phyloP scores from a whole-genome alignment of 2,113 vertebrate genomes.

The Gallinago media region DNA sequence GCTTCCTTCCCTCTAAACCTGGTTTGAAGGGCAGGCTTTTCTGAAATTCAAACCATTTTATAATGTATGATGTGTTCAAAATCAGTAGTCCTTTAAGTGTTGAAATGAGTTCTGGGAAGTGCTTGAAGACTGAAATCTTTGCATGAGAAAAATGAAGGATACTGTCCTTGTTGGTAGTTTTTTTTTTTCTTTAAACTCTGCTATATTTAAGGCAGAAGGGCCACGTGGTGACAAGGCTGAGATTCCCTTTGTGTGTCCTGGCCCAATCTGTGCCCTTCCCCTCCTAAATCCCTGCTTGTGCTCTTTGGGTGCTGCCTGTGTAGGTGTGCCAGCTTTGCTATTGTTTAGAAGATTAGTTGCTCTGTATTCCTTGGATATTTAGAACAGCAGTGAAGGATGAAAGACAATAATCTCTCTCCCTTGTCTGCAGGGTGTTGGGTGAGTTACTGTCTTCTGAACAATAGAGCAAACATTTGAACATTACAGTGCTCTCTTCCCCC shows the following conservation, averaged over 20 bases:
- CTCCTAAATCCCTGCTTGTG: rapidly evolving
- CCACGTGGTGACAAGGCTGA: too few relatives aligned
- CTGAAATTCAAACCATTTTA: neutral
- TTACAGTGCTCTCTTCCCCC: neutral
- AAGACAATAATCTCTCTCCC: neutral
- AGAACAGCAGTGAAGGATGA: neutral
- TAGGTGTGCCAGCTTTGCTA: neutral
- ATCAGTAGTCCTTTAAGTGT: neutral
- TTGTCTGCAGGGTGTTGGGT: neutral
- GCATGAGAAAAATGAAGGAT: neutral
- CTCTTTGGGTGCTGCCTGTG: neutral
- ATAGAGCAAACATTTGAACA: neutral
- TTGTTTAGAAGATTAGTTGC: neutral
- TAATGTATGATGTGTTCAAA: rapidly evolving
- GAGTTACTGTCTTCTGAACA: neutral
- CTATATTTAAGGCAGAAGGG: neutral
- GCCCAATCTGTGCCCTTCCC: rapidly evolving
- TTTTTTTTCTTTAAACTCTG: neutral
- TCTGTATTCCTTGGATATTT: neutral
- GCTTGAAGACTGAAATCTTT: neutral
- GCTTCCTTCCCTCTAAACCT: neutral
- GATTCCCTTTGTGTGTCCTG: neutral
- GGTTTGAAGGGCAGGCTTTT: neutral
- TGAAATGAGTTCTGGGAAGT: neutral
- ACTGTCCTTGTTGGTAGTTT: rapidly evolving